Conservation (phyloP, 2,113 vertebrate genomes). For the Heloderma charlesbogerti region DNA sequence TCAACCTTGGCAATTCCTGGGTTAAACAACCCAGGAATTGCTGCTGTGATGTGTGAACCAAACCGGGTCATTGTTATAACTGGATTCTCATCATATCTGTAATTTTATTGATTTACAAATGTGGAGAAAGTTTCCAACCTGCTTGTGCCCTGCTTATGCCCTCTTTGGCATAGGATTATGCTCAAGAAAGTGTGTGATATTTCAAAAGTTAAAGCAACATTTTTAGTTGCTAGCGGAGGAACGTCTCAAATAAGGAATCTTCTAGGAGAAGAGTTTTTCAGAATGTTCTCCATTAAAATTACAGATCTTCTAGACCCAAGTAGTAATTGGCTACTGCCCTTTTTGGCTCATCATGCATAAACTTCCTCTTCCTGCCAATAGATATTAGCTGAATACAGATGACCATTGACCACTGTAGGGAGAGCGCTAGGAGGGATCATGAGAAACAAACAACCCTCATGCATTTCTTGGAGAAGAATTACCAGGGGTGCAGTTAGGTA, state of each 20-base stretch:
- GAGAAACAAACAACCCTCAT: no score
- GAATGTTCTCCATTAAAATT: background rate
- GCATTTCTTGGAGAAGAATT: no score
- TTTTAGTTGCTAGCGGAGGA: background rate
- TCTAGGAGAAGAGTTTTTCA: background rate
- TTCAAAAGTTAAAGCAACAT: background rate
- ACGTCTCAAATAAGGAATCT: background rate
- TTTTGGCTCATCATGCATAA: background rate
- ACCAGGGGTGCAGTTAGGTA: no score
- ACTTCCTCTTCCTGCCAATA: background rate
- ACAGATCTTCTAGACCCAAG: background rate
- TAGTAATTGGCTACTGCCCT: background rate
- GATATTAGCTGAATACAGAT: background rate
- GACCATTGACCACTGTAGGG: background rate
- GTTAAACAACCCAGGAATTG: no score
- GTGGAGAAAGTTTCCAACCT: background rate
- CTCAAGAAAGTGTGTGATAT: background rate
- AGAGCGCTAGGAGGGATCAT: no score
- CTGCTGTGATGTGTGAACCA: no score
- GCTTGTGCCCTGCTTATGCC: background rate
- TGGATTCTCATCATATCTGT: background rate
- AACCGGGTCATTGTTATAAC: background rate
- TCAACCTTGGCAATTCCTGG: no score
- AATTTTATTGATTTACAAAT: background rate
- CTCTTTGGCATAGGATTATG: background rate